Conservation (phyloP, 2,113 vertebrate species). For the Leucopternis melanops region DNA sequence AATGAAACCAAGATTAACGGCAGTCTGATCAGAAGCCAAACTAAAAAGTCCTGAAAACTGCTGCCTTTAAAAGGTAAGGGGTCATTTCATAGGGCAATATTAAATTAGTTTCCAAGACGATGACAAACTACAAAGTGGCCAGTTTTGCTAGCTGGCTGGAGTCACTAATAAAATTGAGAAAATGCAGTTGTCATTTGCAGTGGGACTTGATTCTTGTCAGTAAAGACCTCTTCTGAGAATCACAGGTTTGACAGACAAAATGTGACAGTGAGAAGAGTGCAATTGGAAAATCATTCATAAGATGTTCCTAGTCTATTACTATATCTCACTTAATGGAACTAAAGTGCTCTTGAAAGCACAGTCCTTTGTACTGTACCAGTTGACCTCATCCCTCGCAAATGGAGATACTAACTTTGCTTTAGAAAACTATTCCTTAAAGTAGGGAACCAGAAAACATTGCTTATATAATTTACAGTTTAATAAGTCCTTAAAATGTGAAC, state of each 20-base stretch:
- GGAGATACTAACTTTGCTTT: slow-evolving; percentile 40
- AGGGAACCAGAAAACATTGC: background rate
- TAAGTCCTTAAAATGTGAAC: background rate
- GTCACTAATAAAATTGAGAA: slow-evolving; percentile 41
- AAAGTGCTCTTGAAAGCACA: slow-evolving; percentile 42
- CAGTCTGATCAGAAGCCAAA: background rate
- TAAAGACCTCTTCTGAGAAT: slow-evolving; percentile 29
- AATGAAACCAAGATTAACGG: background rate
- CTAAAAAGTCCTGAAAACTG: background rate
- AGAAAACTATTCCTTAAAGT: background rate
- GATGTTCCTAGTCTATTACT: slow-evolving; percentile 7
- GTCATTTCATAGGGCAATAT: slow-evolving; percentile 30
- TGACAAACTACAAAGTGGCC: slow-evolving; percentile 30
- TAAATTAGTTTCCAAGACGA: slow-evolving; percentile 46
- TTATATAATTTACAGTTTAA: background rate
- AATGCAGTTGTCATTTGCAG: slow-evolving; percentile 37
- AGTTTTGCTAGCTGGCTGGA: slow-evolving; percentile 15
- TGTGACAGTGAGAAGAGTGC: slow-evolving; percentile 33
- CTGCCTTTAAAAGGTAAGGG: background rate
- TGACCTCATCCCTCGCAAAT: slow-evolving; percentile 17
- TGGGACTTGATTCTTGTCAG: slow-evolving; percentile 31
- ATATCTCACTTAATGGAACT: slow-evolving; percentile 33
- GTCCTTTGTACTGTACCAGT: background rate
- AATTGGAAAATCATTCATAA: slow-evolving; percentile 51
- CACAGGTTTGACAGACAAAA: slow-evolving; percentile 39